These are phyloP conservation scores for Seriola aureovittata DNA, from an alignment of 2,113 vertebrate species.

Conservation along the genomic window DNA sequence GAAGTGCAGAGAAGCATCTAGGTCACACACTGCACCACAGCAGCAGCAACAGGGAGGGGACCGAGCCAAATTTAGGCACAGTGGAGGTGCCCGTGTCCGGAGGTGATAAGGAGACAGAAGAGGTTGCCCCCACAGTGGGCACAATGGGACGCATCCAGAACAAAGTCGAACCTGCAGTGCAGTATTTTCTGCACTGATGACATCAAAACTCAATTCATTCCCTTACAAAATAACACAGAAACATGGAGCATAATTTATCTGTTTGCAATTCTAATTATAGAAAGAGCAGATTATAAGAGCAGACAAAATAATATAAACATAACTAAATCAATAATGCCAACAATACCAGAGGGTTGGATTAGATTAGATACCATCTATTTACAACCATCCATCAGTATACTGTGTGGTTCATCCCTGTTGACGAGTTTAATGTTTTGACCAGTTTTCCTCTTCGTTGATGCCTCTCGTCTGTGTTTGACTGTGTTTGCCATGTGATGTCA, in stretches of 20 bases:
- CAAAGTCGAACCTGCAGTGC: constrained; percentile 34
- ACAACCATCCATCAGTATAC: not conserved
- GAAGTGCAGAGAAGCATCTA: constrained; percentile 65
- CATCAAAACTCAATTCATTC: constrained; percentile 27
- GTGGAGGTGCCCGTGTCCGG: constrained; percentile 69
- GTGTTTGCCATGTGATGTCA: not conserved
- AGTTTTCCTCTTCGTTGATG: not conserved
- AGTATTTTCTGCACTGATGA: constrained; percentile 20
- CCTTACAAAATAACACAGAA: constrained; percentile 11
- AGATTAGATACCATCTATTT: not conserved
- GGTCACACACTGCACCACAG: constrained; percentile 68
- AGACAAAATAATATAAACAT: not conserved
- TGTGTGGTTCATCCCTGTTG: not conserved
- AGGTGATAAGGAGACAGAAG: constrained; percentile 69
- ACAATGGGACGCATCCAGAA: constrained; percentile 39
- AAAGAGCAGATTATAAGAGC: not conserved
- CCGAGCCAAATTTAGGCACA: constrained; percentile 65
- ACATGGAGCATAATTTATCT: not conserved
- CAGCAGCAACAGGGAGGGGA: constrained; percentile 51
- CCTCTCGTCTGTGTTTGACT: not conserved
- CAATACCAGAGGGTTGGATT: not conserved
- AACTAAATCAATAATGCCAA: not conserved
- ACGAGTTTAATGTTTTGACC: not conserved
- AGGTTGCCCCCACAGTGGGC: constrained; percentile 26
- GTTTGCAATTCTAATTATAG: not conserved